These are phyloP conservation scores for Eugnorisma glareosa DNA, from an alignment of 2,888 invertebrate species.

Conservation along the genomic window DNA sequence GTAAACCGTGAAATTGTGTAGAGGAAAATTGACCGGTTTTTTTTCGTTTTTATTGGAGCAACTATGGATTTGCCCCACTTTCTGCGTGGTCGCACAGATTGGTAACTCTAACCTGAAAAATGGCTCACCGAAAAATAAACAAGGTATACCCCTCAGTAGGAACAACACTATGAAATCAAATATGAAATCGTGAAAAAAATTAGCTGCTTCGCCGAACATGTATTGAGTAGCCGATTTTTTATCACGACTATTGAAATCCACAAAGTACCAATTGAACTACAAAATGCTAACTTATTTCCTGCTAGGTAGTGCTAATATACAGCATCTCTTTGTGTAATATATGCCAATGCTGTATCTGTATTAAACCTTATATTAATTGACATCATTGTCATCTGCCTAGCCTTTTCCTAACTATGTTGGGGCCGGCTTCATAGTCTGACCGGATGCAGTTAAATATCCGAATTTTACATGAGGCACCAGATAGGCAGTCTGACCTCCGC, in stretches of 20 bases:
- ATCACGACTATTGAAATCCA: not conserved
- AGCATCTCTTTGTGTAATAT: not conserved
- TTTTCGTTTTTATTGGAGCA: not conserved
- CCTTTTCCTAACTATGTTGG: no score
- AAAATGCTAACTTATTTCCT: not conserved
- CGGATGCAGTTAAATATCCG: no score
- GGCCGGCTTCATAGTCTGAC: no score
- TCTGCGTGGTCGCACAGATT: not conserved
- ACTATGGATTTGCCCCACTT: constrained; percentile 1
- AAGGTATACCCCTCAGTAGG: not conserved
- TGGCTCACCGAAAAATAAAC: not conserved
- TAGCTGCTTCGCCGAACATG: not conserved
- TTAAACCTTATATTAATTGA: not conserved
- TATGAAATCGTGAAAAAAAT: not conserved
- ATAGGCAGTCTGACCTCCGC: no score
- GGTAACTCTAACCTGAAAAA: not conserved
- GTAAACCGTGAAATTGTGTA: constrained; percentile 7
- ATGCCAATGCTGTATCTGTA: constrained; percentile 2
- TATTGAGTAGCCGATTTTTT: no score
- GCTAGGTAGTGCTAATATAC: no score
- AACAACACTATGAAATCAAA: not conserved
- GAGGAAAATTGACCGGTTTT: not conserved
- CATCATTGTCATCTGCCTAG: no score
- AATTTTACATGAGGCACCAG: no score
- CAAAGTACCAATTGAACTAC: not conserved